Base-by-base conservation (phyloP, 2,113 vertebrate species). In the Mohoua ochrocephala region DNA sequence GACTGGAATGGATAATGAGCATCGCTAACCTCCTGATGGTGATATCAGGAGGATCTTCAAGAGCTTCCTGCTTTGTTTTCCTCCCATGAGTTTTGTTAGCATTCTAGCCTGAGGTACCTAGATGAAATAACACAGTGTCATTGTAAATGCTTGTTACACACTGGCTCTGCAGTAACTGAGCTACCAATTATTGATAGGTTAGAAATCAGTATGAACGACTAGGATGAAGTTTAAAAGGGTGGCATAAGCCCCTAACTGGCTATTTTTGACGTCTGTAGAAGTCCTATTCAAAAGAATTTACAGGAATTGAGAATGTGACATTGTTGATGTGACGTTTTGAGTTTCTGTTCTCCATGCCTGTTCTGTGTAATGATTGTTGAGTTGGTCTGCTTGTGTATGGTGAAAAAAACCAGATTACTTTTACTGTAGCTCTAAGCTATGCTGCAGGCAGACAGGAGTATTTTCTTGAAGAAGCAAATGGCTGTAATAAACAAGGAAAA, bases 381-480 rank as follows among this genome's bases (percentile, higher is more conserved):
- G 60, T 45, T 96, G 91, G 56, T 94, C 45, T 87, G 42, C 57
- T 86, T 82, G 39, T 42, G 44, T 86, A 83, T 78, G 61, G 50
- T 87, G 79, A 97, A 52, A 60, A 96, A 95, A 95, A 87, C 0
- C 74, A 65, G 23, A 42, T 65, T 87, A 89, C 91, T 90, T 91
- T 92, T 77, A 71, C 60, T 73, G 44, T 95, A 78, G 49, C 84
- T 89, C 35, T 84, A 81, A 95, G 83, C 49, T 96, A 67, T 95
- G 80, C 94, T 97, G 35, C 73, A 95, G 93, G 91, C 94, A 97
- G 79, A 95, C 86, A 52, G 77, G 60, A 90, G 18, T 89, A 71
- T 85, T 97, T 97, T 94, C 89, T 82, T 96, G 93, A 96, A 96
- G 89, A 84, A 96, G 90, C 95, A 95, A 91, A 94, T 74, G 69